Conservation (phyloP, 2,888 invertebrate genomes). For the Eurytoma californica region DNA sequence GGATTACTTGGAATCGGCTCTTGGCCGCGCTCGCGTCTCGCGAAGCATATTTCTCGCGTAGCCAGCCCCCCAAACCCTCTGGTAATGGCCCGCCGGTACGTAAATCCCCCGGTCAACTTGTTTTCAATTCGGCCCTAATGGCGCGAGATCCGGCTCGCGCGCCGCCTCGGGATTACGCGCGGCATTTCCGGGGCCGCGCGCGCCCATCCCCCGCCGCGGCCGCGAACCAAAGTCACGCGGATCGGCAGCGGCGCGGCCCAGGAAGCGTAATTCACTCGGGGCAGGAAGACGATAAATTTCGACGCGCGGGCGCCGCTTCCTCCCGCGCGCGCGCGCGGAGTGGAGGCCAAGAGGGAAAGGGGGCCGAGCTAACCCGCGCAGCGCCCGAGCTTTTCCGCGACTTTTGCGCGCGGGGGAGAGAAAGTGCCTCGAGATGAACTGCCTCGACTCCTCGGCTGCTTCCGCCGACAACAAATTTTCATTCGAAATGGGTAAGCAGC, state of each 20-base stretch:
- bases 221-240: background rate
- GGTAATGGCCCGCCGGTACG: constrained; percentile 18
- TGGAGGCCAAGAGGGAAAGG: too few relatives aligned
- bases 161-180: constrained; percentile 36
- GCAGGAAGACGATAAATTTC: constrained; percentile 55
- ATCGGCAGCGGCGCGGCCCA: constrained; percentile 11
- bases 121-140: constrained; percentile 48
- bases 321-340: too few relatives aligned
- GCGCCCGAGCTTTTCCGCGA: constrained; percentile 40
- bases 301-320: background rate
- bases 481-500: background rate
- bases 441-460: background rate
- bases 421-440: constrained; percentile 19
- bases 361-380: too few relatives aligned
- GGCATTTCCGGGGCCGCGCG: constrained; percentile 21
- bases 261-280: constrained; percentile 56
- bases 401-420: constrained; percentile 23
- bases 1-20: constrained; percentile 18
- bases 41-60: constrained; percentile 38
- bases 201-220: too few relatives aligned
- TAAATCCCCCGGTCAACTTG: constrained; percentile 51
- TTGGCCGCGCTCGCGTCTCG: background rate
- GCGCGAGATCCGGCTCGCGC: constrained; percentile 27
- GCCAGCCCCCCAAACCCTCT: background rate
- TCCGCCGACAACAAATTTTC: background rate